Percentiles rank a stretch among this genome's conserved stretches.
Evolutionary conservation across 2,888 invertebrate species (phyloP).

Genomic region (Netelia virgata): DNA sequence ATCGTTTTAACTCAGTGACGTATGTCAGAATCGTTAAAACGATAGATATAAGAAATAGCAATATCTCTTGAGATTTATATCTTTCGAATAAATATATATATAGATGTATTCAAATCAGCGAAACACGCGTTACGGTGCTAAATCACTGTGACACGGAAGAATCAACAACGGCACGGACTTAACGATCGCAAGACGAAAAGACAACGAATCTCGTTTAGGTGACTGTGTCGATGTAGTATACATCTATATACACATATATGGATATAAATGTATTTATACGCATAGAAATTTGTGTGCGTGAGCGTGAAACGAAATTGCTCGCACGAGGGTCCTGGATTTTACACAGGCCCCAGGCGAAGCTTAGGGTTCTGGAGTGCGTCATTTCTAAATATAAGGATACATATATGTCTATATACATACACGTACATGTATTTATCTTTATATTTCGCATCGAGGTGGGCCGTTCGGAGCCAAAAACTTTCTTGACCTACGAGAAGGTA

Average conservation of each 20-base stretch:
- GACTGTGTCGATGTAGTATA: background rate
- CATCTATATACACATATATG: background rate
- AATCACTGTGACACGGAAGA: constrained; percentile 37
- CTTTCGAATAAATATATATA: background rate
- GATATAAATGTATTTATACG: constrained; percentile 3
- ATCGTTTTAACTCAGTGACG: too few relatives aligned
- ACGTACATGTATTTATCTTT: constrained; percentile 1
- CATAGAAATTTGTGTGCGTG: background rate
- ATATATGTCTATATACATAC: background rate
- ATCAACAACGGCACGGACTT: constrained; percentile 40
- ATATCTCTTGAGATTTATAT: too few relatives aligned
- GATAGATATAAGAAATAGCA: too few relatives aligned
- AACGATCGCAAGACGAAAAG: constrained; percentile 46
- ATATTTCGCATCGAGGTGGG: constrained; percentile 14
- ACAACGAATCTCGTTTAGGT: constrained; percentile 3
- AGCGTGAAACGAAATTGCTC: constrained; percentile 49
- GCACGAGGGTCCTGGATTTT: constrained; percentile 53
- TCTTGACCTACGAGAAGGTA: constrained; percentile 74
- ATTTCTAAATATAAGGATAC: constrained; percentile 77
- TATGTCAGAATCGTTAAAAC: too few relatives aligned
- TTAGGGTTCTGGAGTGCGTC: constrained; percentile 70
- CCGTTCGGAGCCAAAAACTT: constrained; percentile 61
- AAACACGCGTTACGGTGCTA: background rate
- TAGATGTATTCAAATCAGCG: constrained; percentile 11
- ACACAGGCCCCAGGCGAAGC: constrained; percentile 26